Percentiles rank a stretch among this genome's conserved stretches.
Conservation (phyloP, 2,797 vertebrate species). For the Jordanella pulchra region DNA sequence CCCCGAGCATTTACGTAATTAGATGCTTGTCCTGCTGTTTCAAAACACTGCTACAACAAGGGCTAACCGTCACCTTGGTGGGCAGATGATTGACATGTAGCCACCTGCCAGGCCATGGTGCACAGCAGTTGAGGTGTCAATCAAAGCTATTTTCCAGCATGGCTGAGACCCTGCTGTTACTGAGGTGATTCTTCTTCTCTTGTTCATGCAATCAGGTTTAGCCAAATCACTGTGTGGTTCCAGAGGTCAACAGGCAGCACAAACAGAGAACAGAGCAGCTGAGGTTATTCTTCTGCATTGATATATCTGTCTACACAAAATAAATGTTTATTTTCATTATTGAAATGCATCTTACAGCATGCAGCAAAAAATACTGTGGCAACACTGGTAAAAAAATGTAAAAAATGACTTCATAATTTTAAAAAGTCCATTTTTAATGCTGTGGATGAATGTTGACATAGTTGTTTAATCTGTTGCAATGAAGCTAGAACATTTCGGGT, state of each 20-base stretch:
- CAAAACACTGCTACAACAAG: constrained; percentile 23
- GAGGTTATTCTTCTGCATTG: constrained; percentile 49
- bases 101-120: constrained; percentile 44
- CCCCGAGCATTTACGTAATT: constrained; percentile 47
- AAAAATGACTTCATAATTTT: not conserved
- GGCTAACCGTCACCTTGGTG: constrained; percentile 22
- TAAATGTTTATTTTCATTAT: constrained; percentile 14
- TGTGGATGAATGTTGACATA: not conserved
- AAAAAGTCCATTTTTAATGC: not conserved
- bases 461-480: not conserved
- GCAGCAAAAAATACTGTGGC: no score
- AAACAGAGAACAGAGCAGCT: constrained; percentile 47
- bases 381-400: not conserved
- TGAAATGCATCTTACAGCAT: constrained; percentile 16
- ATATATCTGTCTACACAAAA: constrained; percentile 24
- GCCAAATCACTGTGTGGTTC: constrained; percentile 6
- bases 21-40: constrained; percentile 32
- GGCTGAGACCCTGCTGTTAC: constrained; percentile 14
- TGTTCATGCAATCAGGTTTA: constrained; percentile 15
- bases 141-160: constrained; percentile 33
- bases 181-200: constrained; percentile 7
- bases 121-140: constrained; percentile 42
- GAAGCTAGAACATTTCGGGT: not conserved
- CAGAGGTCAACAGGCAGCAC: constrained; percentile 51
- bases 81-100: constrained; percentile 45